These are phyloP conservation scores for Scrobipalpa atriplicella DNA, from an alignment of 2,888 invertebrate species.

Conservation along the genomic window DNA sequence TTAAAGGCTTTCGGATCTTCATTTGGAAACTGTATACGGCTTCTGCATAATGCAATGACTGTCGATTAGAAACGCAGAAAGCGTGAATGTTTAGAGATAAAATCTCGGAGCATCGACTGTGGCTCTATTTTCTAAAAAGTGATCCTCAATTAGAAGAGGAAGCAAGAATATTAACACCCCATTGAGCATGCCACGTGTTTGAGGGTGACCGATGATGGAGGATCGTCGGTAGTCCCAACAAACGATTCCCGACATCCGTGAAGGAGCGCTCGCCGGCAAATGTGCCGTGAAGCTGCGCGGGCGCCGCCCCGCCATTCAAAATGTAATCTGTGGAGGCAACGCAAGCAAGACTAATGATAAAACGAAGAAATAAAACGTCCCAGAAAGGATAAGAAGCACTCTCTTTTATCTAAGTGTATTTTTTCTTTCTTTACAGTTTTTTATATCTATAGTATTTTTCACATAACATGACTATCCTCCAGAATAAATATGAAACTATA, in stretches of 20 bases:
- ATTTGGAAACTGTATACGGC: conserved; percentile 29
- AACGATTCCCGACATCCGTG: conserved; percentile 55
- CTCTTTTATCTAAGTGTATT: conserved; percentile 72
- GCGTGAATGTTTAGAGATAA: conserved; percentile 29
- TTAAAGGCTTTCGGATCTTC: conserved; percentile 24
- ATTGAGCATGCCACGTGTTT: conserved; percentile 62
- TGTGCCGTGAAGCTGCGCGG: conserved; percentile 60
- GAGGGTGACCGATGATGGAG: conserved; percentile 65
- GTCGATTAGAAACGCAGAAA: neutral
- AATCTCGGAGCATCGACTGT: conserved; percentile 2
- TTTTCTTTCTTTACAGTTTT: conserved; percentile 61
- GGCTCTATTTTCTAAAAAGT: conserved; percentile 29
- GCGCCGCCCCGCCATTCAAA: conserved; percentile 50
- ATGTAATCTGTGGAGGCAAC: conserved; percentile 35
- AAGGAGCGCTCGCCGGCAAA: no score
- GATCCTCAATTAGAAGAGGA: conserved; percentile 50
- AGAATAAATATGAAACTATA: no score
- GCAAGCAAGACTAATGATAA: no score
- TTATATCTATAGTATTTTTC: no score
- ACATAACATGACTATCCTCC: no score
- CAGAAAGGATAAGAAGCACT: conserved; percentile 70
- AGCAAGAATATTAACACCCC: conserved; percentile 59
- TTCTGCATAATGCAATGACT: neutral
- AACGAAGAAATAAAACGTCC: conserved; percentile 29
- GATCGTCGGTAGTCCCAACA: conserved; percentile 53